A percentile compares a stretch with the other conserved stretches of the same genome.
These are phyloP conservation scores for Epiblema foenella DNA, from an alignment of 2,888 invertebrate genomes.

Conservation along the genomic window DNA sequence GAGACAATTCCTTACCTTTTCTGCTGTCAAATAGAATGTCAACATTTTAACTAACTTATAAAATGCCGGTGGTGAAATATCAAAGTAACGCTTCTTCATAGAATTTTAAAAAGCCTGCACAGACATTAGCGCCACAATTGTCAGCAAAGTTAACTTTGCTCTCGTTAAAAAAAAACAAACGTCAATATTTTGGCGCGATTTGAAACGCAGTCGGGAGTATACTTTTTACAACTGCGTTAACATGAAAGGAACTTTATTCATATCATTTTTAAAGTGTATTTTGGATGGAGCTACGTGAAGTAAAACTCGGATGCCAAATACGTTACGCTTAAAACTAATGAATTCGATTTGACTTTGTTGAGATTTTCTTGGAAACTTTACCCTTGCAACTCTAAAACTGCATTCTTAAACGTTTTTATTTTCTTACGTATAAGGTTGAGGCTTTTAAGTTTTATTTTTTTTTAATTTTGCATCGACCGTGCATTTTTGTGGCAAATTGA, in stretches of 20 bases:
- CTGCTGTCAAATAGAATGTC: conserved; percentile 63
- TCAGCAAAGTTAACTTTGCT: conserved; percentile 21
- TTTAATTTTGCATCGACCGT: conserved; percentile 49
- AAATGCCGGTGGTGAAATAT: conserved; percentile 3
- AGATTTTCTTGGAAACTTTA: conserved; percentile 63
- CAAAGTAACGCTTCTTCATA: not conserved
- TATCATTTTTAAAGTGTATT: conserved; percentile 1
- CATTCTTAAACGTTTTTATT: conserved; percentile 41
- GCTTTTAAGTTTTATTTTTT: conserved; percentile 18
- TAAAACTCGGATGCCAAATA: conserved; percentile 60
- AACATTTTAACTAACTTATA: conserved; percentile 26
- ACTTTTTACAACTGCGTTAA: conserved; percentile 10
- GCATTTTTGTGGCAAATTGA: conserved; percentile 73
- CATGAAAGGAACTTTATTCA: conserved; percentile 22
- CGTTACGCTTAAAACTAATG: conserved; percentile 67
- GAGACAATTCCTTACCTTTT: conserved; percentile 60
- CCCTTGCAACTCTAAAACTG: conserved; percentile 49
- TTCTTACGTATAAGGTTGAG: conserved; percentile 34
- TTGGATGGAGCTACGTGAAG: not conserved
- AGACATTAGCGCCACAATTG: conserved; percentile 1
- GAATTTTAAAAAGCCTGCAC: not conserved
- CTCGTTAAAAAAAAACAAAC: conserved; percentile 50
- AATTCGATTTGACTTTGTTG: conserved; percentile 65
- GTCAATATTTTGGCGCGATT: conserved; percentile 81
- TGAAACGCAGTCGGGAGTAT: conserved; percentile 71